phyloP scores from a whole-genome alignment of 2,113 vertebrate species.

The Halcyon malimbica region DNA sequence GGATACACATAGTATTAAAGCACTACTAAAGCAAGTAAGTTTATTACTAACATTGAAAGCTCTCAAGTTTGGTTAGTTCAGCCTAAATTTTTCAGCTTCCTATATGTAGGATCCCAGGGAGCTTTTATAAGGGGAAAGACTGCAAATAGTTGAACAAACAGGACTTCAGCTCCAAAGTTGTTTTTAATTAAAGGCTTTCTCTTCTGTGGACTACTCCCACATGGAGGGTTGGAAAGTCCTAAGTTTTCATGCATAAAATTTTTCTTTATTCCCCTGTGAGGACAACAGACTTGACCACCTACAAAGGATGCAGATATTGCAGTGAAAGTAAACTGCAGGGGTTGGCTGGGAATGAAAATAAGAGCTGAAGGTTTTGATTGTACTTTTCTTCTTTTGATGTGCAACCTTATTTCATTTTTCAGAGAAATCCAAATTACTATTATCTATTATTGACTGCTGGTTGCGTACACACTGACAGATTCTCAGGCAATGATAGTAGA shows the following conservation, averaged over 20 bases:
- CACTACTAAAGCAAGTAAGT: not conserved
- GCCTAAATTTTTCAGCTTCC: not conserved
- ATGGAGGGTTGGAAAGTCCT: not conserved
- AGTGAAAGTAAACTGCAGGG: not conserved
- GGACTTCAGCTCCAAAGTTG: not conserved
- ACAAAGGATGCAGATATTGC: not conserved
- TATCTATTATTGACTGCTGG: not conserved
- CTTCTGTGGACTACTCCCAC: not conserved
- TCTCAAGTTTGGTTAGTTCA: not conserved
- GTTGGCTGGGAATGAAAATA: not conserved
- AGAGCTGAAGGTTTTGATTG: not conserved
- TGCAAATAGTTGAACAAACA: not conserved
- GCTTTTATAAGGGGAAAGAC: not conserved
- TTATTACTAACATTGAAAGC: not conserved
- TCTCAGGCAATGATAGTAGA: too few relatives aligned
- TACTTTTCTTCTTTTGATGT: not conserved
- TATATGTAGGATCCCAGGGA: not conserved
- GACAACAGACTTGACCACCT: not conserved
- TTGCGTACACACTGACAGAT: not conserved
- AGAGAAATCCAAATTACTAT: not conserved
- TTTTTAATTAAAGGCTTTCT: slow-evolving; percentile 41
- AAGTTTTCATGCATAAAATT: not conserved
- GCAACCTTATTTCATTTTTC: not conserved
- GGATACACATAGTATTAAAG: not conserved
- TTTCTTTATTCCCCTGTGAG: not conserved